Evolutionary conservation across 2,888 invertebrate species (phyloP).

Genomic region (Pterobdella sp.): DNA sequence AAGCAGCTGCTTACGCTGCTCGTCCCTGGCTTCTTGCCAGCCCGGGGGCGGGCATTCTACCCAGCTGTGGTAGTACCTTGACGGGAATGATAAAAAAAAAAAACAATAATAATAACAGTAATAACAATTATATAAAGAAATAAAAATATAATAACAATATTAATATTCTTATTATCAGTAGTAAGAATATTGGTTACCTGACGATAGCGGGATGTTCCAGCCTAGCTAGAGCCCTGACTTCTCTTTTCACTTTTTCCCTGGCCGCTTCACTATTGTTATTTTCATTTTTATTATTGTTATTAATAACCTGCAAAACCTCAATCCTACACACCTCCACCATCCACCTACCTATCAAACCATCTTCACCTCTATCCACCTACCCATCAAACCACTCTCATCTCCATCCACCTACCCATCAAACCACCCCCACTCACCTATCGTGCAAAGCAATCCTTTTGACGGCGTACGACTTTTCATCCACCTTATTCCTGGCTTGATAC

Average conservation of each 20-base stretch:
- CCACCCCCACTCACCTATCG: slow-evolving; percentile 49
- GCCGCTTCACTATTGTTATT: slow-evolving; percentile 62
- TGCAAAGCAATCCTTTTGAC: slow-evolving; percentile 85
- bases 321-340: neutral
- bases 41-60: slow-evolving; percentile 78
- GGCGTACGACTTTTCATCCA: slow-evolving; percentile 88
- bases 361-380: neutral
- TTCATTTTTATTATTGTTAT: slow-evolving; percentile 4
- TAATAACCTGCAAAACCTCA: neutral
- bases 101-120: too few relatives aligned
- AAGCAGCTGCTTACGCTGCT: slow-evolving; percentile 37
- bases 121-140: too few relatives aligned
- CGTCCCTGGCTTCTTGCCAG: slow-evolving; percentile 77
- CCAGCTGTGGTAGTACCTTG: slow-evolving; percentile 87
- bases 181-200: slow-evolving; percentile 52
- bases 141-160: too few relatives aligned
- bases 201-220: slow-evolving; percentile 91
- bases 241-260: slow-evolving; percentile 79
- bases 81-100: too few relatives aligned
- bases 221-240: slow-evolving; percentile 86
- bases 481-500: slow-evolving; percentile 83
- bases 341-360: neutral
- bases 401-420: neutral
- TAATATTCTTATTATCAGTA: too few relatives aligned
- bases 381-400: neutral